These are phyloP conservation scores for Chloroceryle amazona DNA, from an alignment of 2,797 vertebrate species.

Conservation along the genomic window DNA sequence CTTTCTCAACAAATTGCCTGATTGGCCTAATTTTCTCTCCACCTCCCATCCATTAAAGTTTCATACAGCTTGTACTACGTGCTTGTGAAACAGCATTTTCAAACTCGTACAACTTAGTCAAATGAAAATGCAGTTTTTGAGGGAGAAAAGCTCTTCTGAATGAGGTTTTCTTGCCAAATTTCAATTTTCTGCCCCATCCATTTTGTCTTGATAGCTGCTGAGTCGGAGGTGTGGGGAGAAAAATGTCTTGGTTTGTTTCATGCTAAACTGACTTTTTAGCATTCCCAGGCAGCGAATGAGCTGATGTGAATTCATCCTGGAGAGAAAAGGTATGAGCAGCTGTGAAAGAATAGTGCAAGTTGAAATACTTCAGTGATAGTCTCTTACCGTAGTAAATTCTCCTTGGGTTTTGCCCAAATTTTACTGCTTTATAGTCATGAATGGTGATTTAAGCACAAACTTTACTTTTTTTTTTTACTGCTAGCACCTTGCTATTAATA, in stretches of 20 bases:
- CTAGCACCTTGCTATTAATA: slow-evolving; percentile 45
- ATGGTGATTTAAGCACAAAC: slow-evolving; percentile 12
- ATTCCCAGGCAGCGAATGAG: slow-evolving; percentile 18
- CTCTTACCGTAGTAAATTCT: slow-evolving; percentile 18
- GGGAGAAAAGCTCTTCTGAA: neutral
- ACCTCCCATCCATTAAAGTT: neutral
- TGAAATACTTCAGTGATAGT: neutral
- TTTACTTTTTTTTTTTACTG: neutral
- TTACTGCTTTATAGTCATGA: neutral
- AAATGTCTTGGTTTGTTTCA: neutral
- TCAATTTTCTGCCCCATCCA: neutral
- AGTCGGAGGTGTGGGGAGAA: neutral
- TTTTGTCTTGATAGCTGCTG: neutral
- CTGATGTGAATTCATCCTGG: slow-evolving; percentile 2
- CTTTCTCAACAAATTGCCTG: neutral
- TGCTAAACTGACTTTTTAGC: slow-evolving; percentile 8
- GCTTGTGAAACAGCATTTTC: neutral
- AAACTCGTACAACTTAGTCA: neutral
- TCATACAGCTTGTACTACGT: neutral
- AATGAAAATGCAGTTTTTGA: neutral
- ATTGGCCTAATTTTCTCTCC: neutral
- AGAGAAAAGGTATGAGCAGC: neutral
- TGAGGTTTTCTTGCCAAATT: neutral
- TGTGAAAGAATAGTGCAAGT: neutral
- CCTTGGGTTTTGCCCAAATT: neutral